phyloP scores from a whole-genome alignment of 2,888 invertebrate species.

The Salpingus planirostris region DNA sequence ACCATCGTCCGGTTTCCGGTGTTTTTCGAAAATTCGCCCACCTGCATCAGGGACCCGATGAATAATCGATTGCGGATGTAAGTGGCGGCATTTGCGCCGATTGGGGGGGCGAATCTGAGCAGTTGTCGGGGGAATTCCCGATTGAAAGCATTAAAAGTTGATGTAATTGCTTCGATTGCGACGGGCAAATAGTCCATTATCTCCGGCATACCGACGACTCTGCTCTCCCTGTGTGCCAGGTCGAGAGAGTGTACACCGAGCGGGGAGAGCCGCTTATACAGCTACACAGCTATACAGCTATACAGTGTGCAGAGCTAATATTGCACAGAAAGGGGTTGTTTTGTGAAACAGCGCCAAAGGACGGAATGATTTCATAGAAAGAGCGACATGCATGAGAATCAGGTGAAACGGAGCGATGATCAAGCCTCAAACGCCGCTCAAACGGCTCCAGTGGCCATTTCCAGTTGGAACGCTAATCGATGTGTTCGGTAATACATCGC shows the following conservation, averaged over 20 bases:
- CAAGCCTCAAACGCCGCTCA: slow-evolving; percentile 30
- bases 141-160: slow-evolving; percentile 10
- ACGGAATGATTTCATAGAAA: slow-evolving; percentile 22
- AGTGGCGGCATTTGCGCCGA: too few relatives aligned
- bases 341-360: slow-evolving; percentile 11
- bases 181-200: slow-evolving; percentile 11
- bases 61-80: too few relatives aligned
- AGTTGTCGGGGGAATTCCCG: too few relatives aligned
- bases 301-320: slow-evolving; percentile 10
- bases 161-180: slow-evolving; percentile 11
- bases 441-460: slow-evolving; percentile 36
- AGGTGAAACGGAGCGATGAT: slow-evolving; percentile 33
- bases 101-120: too few relatives aligned
- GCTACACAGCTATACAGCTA: slow-evolving; percentile 10
- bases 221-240: too few relatives aligned
- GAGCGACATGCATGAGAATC: slow-evolving; percentile 29
- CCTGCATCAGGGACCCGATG: too few relatives aligned
- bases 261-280: too few relatives aligned
- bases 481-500: slow-evolving; percentile 32
- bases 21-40: too few relatives aligned
- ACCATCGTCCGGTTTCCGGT: too few relatives aligned
- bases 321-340: slow-evolving; percentile 12
- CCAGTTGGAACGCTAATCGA: slow-evolving; percentile 39
- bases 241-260: too few relatives aligned
- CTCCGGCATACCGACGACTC: too few relatives aligned